Conservation (phyloP, 2,113 vertebrate genomes). For the Vimba vimba region DNA sequence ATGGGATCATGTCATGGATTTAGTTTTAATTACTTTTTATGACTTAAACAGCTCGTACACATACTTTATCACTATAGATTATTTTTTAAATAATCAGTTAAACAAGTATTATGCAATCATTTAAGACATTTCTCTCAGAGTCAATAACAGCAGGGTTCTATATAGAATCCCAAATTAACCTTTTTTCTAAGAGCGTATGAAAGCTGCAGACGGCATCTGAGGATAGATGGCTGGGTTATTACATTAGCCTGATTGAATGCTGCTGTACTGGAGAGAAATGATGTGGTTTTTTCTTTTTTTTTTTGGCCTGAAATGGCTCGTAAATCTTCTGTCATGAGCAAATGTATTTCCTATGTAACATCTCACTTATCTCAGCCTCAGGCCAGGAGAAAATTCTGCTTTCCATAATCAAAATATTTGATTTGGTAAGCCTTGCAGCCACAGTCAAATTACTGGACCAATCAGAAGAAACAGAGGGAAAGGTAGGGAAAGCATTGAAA, state of each 20-base stretch:
- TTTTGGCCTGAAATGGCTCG: not conserved
- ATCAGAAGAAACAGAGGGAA: not conserved
- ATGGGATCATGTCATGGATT: too few relatives aligned
- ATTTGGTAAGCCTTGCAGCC: not conserved
- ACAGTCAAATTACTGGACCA: not conserved
- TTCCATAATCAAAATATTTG: slow-evolving; percentile 8
- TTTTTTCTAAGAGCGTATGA: not conserved
- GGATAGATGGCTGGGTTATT: not conserved
- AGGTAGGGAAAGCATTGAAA: not conserved
- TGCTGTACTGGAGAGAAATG: not conserved
- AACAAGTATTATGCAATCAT: too few relatives aligned
- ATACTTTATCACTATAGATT: too few relatives aligned
- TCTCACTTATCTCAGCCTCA: not conserved
- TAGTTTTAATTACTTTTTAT: too few relatives aligned
- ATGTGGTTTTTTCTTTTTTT: not conserved
- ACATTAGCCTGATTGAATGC: slow-evolving; percentile 23
- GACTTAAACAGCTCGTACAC: too few relatives aligned
- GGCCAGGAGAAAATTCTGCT: not conserved
- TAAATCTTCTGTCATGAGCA: not conserved
- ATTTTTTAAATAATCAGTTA: too few relatives aligned
- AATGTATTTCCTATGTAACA: slow-evolving; percentile 1
- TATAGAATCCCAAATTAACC: too few relatives aligned
- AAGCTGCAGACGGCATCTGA: not conserved
- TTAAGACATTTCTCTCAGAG: too few relatives aligned
- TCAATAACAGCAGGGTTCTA: too few relatives aligned